Conservation (phyloP, 2,888 invertebrate species). For the Cephalotes varians region DNA sequence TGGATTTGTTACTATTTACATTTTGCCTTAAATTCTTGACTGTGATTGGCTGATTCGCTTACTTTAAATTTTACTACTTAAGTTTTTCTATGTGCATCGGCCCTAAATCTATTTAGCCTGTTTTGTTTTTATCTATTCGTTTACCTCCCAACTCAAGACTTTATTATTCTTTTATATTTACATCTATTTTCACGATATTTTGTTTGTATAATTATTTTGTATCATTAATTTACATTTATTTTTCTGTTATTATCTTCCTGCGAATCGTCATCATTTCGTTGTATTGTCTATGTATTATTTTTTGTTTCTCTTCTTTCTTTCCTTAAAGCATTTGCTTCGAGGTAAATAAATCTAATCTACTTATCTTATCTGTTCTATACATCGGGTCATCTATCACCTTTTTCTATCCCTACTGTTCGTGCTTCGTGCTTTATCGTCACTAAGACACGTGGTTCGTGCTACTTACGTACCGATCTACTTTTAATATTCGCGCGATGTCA, state of each 20-base stretch:
- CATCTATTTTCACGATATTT: neutral
- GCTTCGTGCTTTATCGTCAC: constrained; percentile 26
- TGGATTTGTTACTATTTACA: no score
- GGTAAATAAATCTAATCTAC: constrained; percentile 33
- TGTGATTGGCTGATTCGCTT: no score
- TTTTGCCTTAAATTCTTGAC: no score
- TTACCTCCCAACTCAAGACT: neutral
- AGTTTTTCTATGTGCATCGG: no score
- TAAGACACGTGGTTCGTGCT: constrained; percentile 43
- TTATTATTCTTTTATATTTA: neutral
- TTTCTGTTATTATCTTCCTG: neutral
- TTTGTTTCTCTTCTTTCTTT: neutral
- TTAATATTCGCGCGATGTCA: constrained; percentile 16
- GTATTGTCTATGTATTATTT: neutral
- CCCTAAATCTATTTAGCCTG: no score
- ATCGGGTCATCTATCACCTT: constrained; percentile 21
- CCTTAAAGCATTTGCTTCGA: neutral
- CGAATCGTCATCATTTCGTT: neutral
- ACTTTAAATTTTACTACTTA: no score
- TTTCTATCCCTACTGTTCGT: neutral
- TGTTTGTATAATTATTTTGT: neutral
- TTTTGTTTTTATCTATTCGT: neutral
- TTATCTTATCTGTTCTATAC: constrained; percentile 23
- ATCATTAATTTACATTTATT: neutral
- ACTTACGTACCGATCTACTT: constrained; percentile 46